Evolutionary conservation across 2,888 invertebrate genomes (phyloP), one percentile per base, ranked within the genome.

Genomic region (Brachyopa scutellaris): DNA sequence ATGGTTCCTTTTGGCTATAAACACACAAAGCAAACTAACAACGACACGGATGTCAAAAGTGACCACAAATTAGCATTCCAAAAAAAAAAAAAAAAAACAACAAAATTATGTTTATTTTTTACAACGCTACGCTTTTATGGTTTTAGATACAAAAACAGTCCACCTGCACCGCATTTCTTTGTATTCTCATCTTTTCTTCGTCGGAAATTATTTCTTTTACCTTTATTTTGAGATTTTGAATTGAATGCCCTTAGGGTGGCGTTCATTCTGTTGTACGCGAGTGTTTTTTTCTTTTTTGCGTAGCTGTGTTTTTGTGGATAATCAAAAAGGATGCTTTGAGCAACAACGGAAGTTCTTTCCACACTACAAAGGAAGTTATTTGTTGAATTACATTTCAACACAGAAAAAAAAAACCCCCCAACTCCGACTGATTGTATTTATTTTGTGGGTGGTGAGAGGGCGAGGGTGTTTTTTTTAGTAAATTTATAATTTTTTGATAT

Each of bases 361-460:
- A 80, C 80, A 80, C 69, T 80, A 80, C 80, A 82, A 82, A 82
- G 82, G 82, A 82, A 77, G 82, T 77, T 77, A 77, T 82, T 82
- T 82, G 76, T 77, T 70, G 78, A 73, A 79, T 72, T 73, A 66
- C 77, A 47, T 76, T 57, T 62, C 51, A 55, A 26, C 38, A n/a
- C n/a, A n/a, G n/a, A n/a, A 73, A 61, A 55, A 8, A n/a, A 26
- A 31, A 17, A 9, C 13, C 13, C 23, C 13, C 11, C 47, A 36
- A 11, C 47, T n/a, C 40, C 26, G 19, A 19, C 55, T 53, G n/a
- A 17, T 64, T 17, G 5, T 33, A 15, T 57, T 17, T 42, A 31
- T 21, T 38, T n/a, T 29, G 0, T 17, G n/a, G 36, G 47, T 23
- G 19, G 45, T 26, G 19, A 19, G 62, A 21, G 45, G 61, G 61